Percentiles rank a stretch among this genome's conserved stretches.
These are phyloP conservation scores for Blastobasis adustella DNA, from an alignment of 2,888 invertebrate genomes.

Conservation along the genomic window DNA sequence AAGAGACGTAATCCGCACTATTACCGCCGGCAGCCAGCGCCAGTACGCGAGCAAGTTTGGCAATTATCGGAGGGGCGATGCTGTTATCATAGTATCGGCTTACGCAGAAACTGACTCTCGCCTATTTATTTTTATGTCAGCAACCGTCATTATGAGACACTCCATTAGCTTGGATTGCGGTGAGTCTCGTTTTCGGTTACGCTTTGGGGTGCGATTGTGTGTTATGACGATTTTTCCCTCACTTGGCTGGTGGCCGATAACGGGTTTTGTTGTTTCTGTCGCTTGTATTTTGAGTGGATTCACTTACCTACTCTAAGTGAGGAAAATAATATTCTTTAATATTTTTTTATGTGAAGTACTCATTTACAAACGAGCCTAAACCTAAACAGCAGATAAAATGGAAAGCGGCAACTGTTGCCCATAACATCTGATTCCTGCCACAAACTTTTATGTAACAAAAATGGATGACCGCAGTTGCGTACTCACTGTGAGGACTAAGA, in stretches of 20 bases:
- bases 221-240: conserved; percentile 39
- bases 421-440: no score
- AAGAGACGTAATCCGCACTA: conserved; percentile 52
- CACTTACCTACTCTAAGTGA: no score
- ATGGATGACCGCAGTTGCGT: no score
- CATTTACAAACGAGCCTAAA: no score
- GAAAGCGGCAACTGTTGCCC: no score
- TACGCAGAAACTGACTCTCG: conserved; percentile 74
- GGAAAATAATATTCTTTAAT: no score
- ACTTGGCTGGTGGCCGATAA: conserved; percentile 27
- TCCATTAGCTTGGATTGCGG: conserved; percentile 75
- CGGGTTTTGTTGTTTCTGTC: conserved; percentile 25
- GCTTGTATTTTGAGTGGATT: no score
- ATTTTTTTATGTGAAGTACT: no score
- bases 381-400: no score
- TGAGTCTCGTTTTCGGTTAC: conserved; percentile 70
- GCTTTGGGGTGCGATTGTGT: conserved; percentile 64
- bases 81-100: conserved; percentile 76
- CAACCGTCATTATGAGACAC: conserved; percentile 75
- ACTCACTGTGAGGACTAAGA: no score
- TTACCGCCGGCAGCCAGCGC: conserved; percentile 6
- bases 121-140: conserved; percentile 76
- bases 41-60: conserved; percentile 51
- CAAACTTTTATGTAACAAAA: no score
- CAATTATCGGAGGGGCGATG: conserved; percentile 72